A percentile compares a stretch with the other conserved stretches of the same genome.
Evolutionary conservation across 2,113 vertebrate genomes (phyloP).

Genomic region (Mus spicilegus): DNA sequence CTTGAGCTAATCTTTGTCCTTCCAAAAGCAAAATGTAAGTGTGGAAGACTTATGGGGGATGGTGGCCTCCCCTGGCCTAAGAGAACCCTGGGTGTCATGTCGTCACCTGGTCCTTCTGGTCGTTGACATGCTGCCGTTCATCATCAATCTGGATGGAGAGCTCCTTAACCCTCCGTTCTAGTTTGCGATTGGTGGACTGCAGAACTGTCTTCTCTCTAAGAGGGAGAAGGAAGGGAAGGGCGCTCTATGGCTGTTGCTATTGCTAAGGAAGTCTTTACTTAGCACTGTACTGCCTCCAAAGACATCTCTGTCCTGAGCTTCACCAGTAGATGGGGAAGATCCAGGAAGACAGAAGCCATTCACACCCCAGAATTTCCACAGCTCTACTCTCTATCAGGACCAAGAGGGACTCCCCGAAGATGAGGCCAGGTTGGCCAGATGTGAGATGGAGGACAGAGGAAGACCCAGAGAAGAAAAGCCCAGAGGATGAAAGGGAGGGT

Average conservation of each 20-base stretch:
- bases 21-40: background rate
- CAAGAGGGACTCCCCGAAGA: background rate
- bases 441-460: background rate
- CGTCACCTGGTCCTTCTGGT: slow-evolving; percentile 95
- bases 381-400: background rate
- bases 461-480: background rate
- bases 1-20: background rate
- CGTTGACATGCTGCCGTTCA: slow-evolving; percentile 91
- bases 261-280: background rate
- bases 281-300: background rate
- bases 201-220: slow-evolving; percentile 92
- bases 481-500: background rate
- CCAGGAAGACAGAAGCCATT: background rate
- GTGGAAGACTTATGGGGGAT: background rate
- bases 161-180: slow-evolving; percentile 96
- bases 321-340: background rate
- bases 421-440: background rate
- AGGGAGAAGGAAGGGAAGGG: background rate
- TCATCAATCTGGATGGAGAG: slow-evolving; percentile 94
- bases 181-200: slow-evolving; percentile 91
- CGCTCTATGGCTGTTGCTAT: background rate
- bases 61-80: background rate
- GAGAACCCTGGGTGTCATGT: background rate
- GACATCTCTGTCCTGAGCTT: background rate
- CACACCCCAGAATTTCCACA: slow-evolving; percentile 1